phyloP scores from a whole-genome alignment of 2,888 invertebrate genomes.

The Cheilosia grossa region DNA sequence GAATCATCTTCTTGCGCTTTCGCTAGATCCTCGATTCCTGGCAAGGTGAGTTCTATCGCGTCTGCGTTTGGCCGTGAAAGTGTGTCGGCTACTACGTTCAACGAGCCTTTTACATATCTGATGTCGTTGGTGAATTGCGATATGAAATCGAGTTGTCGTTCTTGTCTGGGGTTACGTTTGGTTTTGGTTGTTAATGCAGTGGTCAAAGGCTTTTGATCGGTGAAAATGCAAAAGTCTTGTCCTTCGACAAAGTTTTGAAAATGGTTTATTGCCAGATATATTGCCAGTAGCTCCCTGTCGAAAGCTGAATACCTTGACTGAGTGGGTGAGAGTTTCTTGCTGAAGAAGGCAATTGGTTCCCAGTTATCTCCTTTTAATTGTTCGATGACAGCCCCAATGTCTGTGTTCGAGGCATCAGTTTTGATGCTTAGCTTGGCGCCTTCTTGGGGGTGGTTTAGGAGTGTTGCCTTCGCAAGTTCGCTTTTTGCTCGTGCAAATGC shows the following conservation, averaged over 20 bases:
- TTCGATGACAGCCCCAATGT: constrained; percentile 21
- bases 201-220: constrained; percentile 78
- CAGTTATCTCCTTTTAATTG: not conserved
- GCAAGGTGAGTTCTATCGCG: constrained; percentile 4
- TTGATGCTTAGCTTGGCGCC: constrained; percentile 23
- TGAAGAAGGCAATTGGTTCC: constrained; percentile 39
- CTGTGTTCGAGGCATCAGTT: constrained; percentile 20
- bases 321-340: constrained; percentile 14
- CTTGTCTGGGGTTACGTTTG: constrained; percentile 79
- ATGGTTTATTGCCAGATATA: constrained; percentile 76
- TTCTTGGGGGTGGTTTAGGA: constrained; percentile 11
- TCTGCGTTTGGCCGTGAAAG: constrained; percentile 33
- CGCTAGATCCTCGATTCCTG: constrained; percentile 9
- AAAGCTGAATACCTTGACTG: constrained; percentile 9
- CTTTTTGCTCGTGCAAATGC: constrained; percentile 7
- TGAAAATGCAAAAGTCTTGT: constrained; percentile 67
- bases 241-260: constrained; percentile 80
- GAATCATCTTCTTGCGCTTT: constrained; percentile 12
- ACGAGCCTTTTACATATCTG: constrained; percentile 16
- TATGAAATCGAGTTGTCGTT: constrained; percentile 78
- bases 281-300: constrained; percentile 6
- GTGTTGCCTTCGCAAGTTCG: not conserved
- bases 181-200: constrained; percentile 77
- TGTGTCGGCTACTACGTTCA: constrained; percentile 19
- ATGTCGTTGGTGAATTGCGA: constrained; percentile 48